Evolutionary conservation across 2,888 invertebrate genomes (phyloP), one percentile per base, ranked within the genome.

Genomic region (Cheiracanthium punctorium): DNA sequence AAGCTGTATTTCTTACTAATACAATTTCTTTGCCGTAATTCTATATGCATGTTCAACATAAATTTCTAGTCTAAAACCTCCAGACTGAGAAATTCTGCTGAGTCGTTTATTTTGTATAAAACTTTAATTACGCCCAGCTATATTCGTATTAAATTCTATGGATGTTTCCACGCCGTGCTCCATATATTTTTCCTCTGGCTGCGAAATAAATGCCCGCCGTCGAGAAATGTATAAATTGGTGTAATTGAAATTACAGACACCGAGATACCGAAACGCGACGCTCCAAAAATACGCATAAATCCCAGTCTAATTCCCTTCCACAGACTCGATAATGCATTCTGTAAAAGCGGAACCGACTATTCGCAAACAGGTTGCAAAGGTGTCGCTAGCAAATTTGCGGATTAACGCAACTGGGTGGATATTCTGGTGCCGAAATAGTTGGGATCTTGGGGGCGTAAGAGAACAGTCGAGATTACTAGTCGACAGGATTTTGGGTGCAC

Each of bases 331-430:
- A 71, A 71, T 71, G 33, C 70, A 30, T 79, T 58, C 52, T 33
- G 12, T 52, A 32, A 58, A 71, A 52, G 58, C 37, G 70, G 52
- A 48, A 71, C 24, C 72, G 65, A 72, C 80, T 64, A 71, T 72
- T 64, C 71, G 30, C 72, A 30, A 43, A 70, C 71, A 79, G 71
- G 71, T 71, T 58, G 29, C 52, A 28, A n/a, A 69, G 48, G 67
- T 32, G 67, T 76, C 69, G 70, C 30, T 69, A 71, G 69, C 71
- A 81, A 72, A 80, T 73, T 80, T 65, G 29, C 58, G 72, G 64
- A 72, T 65, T 70, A 80, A 69, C 81, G 43, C 70, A 58, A 24
- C 58, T 58, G 24, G 58, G 24, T 24, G 58, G 58, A 58, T 58
- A 24, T 58, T 58, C 58, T 17, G 4, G 58, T 17, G 2, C 24